Conservation (phyloP, 2,113 vertebrate genomes). For the Bombycilla garrulus region DNA sequence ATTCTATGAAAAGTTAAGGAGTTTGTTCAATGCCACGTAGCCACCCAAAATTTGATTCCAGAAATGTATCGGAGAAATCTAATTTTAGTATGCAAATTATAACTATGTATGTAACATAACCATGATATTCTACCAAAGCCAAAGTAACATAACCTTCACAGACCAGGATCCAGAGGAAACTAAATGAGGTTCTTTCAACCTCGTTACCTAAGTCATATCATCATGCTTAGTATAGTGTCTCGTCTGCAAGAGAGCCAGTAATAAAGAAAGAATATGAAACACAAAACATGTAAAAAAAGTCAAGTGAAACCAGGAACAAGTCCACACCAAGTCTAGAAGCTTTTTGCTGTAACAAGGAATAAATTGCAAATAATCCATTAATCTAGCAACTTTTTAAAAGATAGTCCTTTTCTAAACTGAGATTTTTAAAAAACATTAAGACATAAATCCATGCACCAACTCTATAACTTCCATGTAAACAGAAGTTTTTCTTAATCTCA, state of each 20-base stretch:
- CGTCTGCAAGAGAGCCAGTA: neutral
- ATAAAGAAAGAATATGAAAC: neutral
- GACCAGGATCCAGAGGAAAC: neutral
- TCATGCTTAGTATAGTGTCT: neutral
- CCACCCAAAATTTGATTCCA: neutral
- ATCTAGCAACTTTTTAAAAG: neutral
- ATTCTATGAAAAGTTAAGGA: neutral
- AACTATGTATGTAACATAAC: neutral
- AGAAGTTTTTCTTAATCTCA: neutral
- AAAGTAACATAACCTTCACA: neutral
- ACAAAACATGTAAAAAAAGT: neutral
- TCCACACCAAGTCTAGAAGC: neutral
- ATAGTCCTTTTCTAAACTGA: neutral
- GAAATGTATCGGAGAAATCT: neutral
- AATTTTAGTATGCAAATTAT: neutral
- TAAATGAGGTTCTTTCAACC: rapidly evolving
- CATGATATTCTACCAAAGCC: neutral
- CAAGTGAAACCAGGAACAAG: neutral
- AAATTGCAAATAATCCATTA: neutral
- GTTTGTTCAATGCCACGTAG: neutral
- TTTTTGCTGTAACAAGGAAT: neutral
- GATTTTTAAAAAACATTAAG: neutral
- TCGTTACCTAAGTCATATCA: neutral
- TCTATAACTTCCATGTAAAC: neutral
- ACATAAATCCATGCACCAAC: neutral